A percentile compares a stretch with the other conserved stretches of the same genome.
Conservation (phyloP, 2,888 invertebrate species). For the Acleris sparsana region DNA sequence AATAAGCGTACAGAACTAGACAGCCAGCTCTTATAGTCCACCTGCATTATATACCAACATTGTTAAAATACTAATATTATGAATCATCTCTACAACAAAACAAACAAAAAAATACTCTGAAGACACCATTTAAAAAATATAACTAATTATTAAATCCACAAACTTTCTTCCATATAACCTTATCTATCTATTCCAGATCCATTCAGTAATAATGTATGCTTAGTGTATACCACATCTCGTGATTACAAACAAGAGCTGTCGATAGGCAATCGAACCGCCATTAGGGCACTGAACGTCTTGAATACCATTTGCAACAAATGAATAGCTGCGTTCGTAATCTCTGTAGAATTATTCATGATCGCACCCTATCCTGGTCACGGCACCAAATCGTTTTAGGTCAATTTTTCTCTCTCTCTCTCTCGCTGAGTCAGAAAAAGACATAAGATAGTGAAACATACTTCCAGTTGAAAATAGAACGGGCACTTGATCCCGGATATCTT, state of each 20-base stretch:
- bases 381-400: slow-evolving; percentile 25
- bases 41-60: no score
- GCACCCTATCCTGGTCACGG: slow-evolving; percentile 30
- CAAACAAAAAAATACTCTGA: no score
- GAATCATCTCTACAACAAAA: no score
- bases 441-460: background rate
- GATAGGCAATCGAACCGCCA: slow-evolving; percentile 35
- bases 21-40: no score
- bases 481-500: slow-evolving; percentile 37
- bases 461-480: slow-evolving; percentile 18
- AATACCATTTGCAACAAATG: slow-evolving; percentile 39
- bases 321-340: slow-evolving; percentile 39
- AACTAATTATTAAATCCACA: no score
- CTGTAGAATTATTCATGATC: slow-evolving; percentile 38
- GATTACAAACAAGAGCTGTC: slow-evolving; percentile 32
- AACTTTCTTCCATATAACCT: background rate
- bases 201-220: background rate
- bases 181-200: background rate
- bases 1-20: no score
- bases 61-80: no score
- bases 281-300: slow-evolving; percentile 38
- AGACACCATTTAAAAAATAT: no score
- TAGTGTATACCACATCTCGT: background rate
- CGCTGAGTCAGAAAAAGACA: slow-evolving; percentile 9
- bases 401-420: slow-evolving; percentile 5